phyloP scores from a whole-genome alignment of 2,113 vertebrate species.

The Thryonomys swinderianus region DNA sequence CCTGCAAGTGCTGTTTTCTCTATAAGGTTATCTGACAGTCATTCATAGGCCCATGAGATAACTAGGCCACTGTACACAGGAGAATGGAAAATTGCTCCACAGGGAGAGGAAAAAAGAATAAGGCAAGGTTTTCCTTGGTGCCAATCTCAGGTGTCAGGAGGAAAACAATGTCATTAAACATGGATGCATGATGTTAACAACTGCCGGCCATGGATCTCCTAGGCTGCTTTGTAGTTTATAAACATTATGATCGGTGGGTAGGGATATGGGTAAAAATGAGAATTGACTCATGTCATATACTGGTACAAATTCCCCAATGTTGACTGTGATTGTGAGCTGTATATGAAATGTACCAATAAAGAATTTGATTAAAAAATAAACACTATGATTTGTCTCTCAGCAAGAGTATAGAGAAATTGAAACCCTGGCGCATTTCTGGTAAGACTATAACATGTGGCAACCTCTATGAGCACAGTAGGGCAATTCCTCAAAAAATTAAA shows the following conservation, averaged over 20 bases:
- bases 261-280: no score
- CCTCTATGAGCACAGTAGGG: neutral
- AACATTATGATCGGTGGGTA: neutral
- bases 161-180: neutral
- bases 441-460: neutral
- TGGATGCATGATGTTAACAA: neutral
- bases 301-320: no score
- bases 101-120: neutral
- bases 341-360: no score
- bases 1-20: neutral
- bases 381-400: neutral
- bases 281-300: no score
- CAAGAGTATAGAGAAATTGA: neutral
- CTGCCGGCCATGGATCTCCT: neutral
- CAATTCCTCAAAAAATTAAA: neutral
- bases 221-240: neutral
- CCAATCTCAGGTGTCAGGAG: neutral
- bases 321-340: no score
- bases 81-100: neutral
- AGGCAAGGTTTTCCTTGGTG: neutral
- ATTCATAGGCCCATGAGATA: neutral
- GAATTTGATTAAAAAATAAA: no score
- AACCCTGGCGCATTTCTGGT: neutral
- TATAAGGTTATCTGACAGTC: neutral
- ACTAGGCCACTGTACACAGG: fast-evolving